A percentile compares a stretch with the other conserved stretches of the same genome.
Evolutionary conservation across 1,140 invertebrate species (phyloP).

Genomic region (Melipona quadrifasciata): DNA sequence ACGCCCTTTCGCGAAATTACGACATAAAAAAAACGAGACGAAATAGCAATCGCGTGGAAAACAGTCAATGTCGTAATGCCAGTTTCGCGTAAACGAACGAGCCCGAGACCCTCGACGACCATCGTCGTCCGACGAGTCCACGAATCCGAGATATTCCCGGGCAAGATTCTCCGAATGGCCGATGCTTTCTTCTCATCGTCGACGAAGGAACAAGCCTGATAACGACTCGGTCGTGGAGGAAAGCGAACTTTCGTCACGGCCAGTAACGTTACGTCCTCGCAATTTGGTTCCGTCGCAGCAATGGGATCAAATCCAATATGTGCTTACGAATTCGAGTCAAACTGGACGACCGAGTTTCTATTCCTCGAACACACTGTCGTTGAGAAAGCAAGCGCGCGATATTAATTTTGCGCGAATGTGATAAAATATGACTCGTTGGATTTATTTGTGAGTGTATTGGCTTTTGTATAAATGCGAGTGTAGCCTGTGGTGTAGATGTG

Average conservation of each 20-base stretch:
- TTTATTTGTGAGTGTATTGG: too few species aligned
- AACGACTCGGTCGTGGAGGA: not conserved
- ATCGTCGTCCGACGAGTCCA: not conserved
- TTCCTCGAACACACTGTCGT: too few species aligned
- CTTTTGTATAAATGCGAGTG: too few species aligned
- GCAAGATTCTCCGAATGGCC: not conserved
- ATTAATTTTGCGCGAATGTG: too few species aligned
- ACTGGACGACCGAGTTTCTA: too few species aligned
- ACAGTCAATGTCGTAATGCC: not conserved
- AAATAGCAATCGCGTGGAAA: not conserved
- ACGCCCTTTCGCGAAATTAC: not conserved
- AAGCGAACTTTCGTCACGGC: constrained; percentile 44
- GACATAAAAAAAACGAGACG: constrained; percentile 10
- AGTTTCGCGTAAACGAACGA: not conserved
- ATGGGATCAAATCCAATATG: too few species aligned
- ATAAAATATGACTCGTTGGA: too few species aligned
- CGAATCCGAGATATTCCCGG: not conserved
- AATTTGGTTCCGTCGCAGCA: constrained; percentile 58
- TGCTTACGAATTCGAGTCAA: too few species aligned
- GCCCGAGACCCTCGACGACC: not conserved
- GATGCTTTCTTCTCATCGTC: not conserved
- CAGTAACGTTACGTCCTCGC: constrained; percentile 63
- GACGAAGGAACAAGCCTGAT: not conserved
- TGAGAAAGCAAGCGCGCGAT: too few species aligned
- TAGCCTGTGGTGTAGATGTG: too few species aligned